Evolutionary conservation across 53 echinoderm and acorn worm genomes (phyloP).

Genomic region (Astropecten irregularis): DNA sequence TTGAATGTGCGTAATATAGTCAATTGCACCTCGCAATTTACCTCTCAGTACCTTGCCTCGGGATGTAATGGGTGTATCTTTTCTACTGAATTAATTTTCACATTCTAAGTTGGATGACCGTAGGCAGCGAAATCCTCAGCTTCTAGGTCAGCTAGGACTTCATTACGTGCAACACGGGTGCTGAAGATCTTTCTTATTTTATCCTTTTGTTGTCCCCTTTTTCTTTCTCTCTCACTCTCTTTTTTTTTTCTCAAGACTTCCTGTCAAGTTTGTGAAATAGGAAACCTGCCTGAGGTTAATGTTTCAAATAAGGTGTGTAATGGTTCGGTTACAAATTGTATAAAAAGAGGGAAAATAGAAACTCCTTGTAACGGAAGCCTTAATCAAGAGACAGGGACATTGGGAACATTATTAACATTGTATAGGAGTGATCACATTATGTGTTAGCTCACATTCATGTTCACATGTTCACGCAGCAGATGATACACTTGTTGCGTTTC

Average conservation of each 20-base stretch:
- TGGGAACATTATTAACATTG: too few species aligned
- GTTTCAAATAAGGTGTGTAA: background rate
- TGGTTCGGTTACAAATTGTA: background rate
- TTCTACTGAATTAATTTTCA: constrained; percentile 25
- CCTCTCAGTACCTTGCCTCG: background rate
- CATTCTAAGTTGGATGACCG: background rate
- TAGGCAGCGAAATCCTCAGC: background rate
- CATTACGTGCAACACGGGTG: background rate
- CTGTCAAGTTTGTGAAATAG: too few species aligned
- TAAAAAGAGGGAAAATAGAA: too few species aligned
- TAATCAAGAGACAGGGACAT: too few species aligned
- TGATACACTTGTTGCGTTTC: too few species aligned
- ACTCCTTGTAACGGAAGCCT: too few species aligned
- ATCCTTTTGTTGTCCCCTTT: background rate
- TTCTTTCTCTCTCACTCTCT: background rate
- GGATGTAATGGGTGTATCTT: constrained; percentile 1
- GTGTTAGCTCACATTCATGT: too few species aligned
- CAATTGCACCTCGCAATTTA: background rate
- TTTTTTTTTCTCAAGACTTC: background rate
- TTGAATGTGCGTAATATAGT: background rate
- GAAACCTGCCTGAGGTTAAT: too few species aligned
- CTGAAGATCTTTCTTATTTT: background rate
- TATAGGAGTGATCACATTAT: too few species aligned
- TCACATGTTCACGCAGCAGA: too few species aligned
- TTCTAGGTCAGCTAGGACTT: background rate